Base-by-base conservation (phyloP, 2,888 invertebrate species). In the Tetranychus truncatus region DNA sequence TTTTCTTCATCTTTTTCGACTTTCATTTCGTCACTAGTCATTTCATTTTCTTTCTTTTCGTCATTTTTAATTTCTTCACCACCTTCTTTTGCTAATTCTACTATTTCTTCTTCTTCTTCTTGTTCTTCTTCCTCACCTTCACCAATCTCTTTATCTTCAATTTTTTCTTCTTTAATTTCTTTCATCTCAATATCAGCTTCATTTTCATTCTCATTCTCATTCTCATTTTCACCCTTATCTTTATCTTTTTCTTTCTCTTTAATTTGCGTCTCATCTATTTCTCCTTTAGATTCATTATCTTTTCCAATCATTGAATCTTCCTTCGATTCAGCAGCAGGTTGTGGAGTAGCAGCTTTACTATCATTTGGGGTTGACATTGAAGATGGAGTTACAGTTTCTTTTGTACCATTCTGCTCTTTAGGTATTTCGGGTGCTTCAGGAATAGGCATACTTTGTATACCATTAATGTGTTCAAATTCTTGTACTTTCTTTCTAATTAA, bases 401-500 rank as follows among this genome's bases (percentile, higher is more conserved):
- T 72, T 45, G 34, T 9, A 45, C 72, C 72, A 46, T 72, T 72
- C 20, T 24, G 34, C 11, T 72, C 72, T 45, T 11, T 67, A 72
- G 67, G 74, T 9, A 72, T 65, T 73, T 76, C 46, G 72, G 69
- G 73, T 7, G 73, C 65, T 72, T 76, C 66, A 79, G 82, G 77
- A 76, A 84, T 83, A 15, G 96, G 95, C 92, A 99, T 95, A 81
- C 95, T 95, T 83, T 95, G 95, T 80, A 92, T 91, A 1, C 97
- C 97, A 82, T 99, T 99, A 78, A 96, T 95, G 81, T 91, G 90
- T 82, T 99, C 99, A 82, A 99, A 99, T 82, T 99, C 99, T 82
- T 96, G 96, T 55, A 97, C 88, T 86, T 99, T 99, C 84, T 99
- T 99, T 76, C 97, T 87, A 75, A 99, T 97, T 34, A 99, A 85